Conservation (phyloP, 1,140 invertebrate genomes). For the Bombus impatiens region DNA sequence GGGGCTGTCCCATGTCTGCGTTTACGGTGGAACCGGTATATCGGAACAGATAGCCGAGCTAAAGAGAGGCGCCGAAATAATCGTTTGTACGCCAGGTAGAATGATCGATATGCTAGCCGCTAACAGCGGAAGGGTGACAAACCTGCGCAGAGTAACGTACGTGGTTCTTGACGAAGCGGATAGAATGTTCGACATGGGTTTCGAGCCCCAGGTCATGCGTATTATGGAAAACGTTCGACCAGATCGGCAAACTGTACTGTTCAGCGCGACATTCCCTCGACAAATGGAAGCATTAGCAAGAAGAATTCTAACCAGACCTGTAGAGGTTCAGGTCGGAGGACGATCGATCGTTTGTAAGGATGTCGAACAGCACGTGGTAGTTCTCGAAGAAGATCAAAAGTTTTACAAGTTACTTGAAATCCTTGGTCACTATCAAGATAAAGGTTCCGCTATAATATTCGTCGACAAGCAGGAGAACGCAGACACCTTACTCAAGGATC, state of each 20-base stretch:
- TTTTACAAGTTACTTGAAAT: slow-evolving; percentile 98
- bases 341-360: slow-evolving; percentile 99
- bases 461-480: slow-evolving; percentile 99
- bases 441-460: slow-evolving; percentile 97
- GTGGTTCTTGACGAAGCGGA: slow-evolving; percentile 99
- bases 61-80: slow-evolving; percentile 98
- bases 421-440: slow-evolving; percentile 95
- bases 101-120: slow-evolving; percentile 99
- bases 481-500: slow-evolving; percentile 95
- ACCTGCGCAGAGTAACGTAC: slow-evolving; percentile 97
- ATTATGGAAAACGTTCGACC: slow-evolving; percentile 99
- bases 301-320: slow-evolving; percentile 95
- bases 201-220: slow-evolving; percentile 99
- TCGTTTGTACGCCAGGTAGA: slow-evolving; percentile 99
- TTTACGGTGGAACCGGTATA: slow-evolving; percentile 99
- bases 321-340: slow-evolving; percentile 99
- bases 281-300: slow-evolving; percentile 99
- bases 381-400: slow-evolving; percentile 98
- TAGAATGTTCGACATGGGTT: slow-evolving; percentile 99
- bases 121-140: slow-evolving; percentile 98
- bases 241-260: slow-evolving; percentile 98
- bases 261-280: slow-evolving; percentile 98
- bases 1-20: slow-evolving; percentile 94
- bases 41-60: slow-evolving; percentile 99
- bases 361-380: slow-evolving; percentile 96